Percentiles rank a stretch among this genome's conserved stretches.
These are phyloP conservation scores for Eriocheir sinensis DNA, from an alignment of 1,140 invertebrate species.

Conservation along the genomic window DNA sequence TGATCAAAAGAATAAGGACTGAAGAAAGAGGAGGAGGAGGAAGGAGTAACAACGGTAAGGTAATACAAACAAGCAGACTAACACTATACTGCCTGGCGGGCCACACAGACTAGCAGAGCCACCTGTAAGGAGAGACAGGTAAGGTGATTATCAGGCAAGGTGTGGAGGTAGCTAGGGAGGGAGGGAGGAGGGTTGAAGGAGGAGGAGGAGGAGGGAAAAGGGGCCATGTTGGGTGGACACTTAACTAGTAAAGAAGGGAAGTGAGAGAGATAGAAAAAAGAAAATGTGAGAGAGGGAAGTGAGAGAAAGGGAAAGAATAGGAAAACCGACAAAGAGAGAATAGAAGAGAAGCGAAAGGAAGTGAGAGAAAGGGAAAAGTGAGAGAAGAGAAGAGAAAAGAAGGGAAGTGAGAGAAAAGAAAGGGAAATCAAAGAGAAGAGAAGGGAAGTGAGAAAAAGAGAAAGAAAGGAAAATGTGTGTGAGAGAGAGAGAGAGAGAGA, in stretches of 20 bases:
- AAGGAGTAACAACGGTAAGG: too few species aligned
- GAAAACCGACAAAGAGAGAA: too few species aligned
- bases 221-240: not conserved
- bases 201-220: not conserved
- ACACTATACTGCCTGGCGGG: too few species aligned
- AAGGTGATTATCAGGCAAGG: not conserved
- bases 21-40: too few species aligned
- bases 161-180: not conserved
- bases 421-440: not conserved
- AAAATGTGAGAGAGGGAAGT: not conserved
- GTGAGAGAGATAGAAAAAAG: not conserved
- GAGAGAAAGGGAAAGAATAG: not conserved
- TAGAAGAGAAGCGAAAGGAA: not conserved
- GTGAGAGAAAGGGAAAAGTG: not conserved
- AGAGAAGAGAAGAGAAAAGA: too few species aligned
- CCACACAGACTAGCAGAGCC: not conserved
- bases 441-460: not conserved
- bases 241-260: not conserved
- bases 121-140: not conserved
- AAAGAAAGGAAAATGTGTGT: not conserved
- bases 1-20: too few species aligned
- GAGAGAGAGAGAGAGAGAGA: not conserved
- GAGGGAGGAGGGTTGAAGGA: not conserved
- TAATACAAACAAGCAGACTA: too few species aligned
- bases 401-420: too few species aligned